Evolutionary conservation across 2,797 vertebrate species (phyloP), one percentile per base, ranked within the genome.

Genomic region (Macroramphosus scolopax): DNA sequence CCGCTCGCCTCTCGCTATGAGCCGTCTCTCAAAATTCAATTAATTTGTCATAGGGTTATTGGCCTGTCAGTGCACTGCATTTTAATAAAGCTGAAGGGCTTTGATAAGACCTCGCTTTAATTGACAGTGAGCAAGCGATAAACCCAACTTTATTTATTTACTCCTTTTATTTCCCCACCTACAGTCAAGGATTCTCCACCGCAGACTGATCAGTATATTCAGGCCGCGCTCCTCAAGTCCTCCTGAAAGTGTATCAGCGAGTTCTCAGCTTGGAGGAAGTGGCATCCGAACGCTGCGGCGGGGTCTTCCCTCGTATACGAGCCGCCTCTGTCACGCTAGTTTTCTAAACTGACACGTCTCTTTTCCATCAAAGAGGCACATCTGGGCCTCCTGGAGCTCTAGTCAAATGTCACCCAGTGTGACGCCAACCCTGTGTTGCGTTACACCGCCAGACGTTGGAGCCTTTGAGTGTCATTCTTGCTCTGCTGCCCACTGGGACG

Each of bases 21-120:
- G 65, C 76, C 62, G 69, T 82, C 85, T 63, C 63, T 89, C 87
- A 87, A 87, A 87, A 83, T 87, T 82, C 80, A 85, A 85, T 88
- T 85, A 85, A 82, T 85, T 80, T 87, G 81, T 83, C 82, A 72
- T 54, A 69, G 20, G 76, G 75, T 84, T 87, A 85, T 83, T 85
- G 70, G 42, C 32, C 76, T 52, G 76, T 80, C 80, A 75, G 40
- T 22, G 57, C 33, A 2, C 41, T 22, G 68, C 66, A 40, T 77
- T 87, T 86, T 88, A 90, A 89, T 89, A 87, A 88, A 73, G 50
- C 72, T 68, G 68, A 44, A 65, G 68, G 30, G 41, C 56, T 83
- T 75, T 69, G 77, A 84, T 86, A 84, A 82, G 67, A 76, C 26
- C 44, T 62, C 5, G 2, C 20, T 68, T 64, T 82, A 83, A 82